A percentile compares a stretch with the other conserved stretches of the same genome.
These are phyloP conservation scores for Danio jaintianensis DNA, from an alignment of 2,797 vertebrate genomes.

Conservation along the genomic window DNA sequence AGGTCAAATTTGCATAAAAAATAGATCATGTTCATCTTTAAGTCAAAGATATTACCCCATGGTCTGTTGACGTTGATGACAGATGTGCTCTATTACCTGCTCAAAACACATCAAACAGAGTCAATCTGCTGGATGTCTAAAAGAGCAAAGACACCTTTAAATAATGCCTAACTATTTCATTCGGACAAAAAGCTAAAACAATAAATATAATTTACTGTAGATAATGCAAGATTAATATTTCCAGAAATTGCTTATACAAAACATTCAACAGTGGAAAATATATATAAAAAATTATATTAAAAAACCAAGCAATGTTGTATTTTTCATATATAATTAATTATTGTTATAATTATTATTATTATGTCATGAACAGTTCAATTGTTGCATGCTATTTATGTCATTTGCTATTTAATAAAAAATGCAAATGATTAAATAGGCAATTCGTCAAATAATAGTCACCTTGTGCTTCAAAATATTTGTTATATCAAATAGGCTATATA, in stretches of 20 bases:
- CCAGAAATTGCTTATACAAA: not conserved
- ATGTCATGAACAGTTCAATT: not conserved
- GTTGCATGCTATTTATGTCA: not conserved
- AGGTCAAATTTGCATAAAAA: not conserved
- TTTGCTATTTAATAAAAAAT: not conserved
- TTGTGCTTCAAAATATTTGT: not conserved
- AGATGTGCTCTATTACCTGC: constrained; percentile 37
- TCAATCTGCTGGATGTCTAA: constrained; percentile 4
- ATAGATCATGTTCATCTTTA: constrained; percentile 27
- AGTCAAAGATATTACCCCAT: constrained; percentile 22
- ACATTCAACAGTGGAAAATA: not conserved
- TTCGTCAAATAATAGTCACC: not conserved
- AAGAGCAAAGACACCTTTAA: not conserved
- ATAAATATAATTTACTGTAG: not conserved
- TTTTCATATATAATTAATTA: too few species aligned
- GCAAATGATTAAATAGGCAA: not conserved
- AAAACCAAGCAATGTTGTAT: too few species aligned
- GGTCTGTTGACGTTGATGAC: constrained; percentile 15
- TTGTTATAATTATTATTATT: too few species aligned
- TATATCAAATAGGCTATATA: not conserved
- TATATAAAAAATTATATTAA: not conserved
- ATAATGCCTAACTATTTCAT: not conserved
- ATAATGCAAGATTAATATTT: not conserved
- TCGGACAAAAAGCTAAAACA: not conserved
- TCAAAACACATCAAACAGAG: constrained; percentile 29